Evolutionary conservation across 1,140 invertebrate genomes (phyloP), one percentile per base, ranked within the genome.

Genomic region (Cheumatopsyche charites): DNA sequence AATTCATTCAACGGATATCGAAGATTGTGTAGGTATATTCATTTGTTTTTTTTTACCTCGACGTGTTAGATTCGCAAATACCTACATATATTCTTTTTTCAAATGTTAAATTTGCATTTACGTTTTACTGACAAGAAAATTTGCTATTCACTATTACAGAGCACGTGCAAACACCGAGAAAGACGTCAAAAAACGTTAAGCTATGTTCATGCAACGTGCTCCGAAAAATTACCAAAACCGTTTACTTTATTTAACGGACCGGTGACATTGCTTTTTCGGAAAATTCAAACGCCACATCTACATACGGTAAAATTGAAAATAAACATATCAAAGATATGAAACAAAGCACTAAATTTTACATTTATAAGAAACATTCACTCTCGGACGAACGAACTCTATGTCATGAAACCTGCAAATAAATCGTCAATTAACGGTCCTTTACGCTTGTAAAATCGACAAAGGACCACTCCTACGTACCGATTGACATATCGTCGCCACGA

Each of bases 401-500:
- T 23, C 19, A 26, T 58, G 21, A 25, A 58, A 25, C 49, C 2
- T 58, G 55, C 55, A 58, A 23, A 58, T 58, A 58, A 58, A 58
- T 58, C 55, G 21, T 25, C 21, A 17, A 58, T 58, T 58, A 25
- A 58, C 11, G 23, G 7, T 13, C 4, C 23, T 58, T 58, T 25
- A 58, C 55, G 55, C 13, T 58, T 9, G 55, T 58, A 58, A 58
- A 58, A 58, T 23, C 12, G 7, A 58, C 9, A 58, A 58, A 58
- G 21, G 21, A 58, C 29, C 23, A 12, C 23, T 58, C 55, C 19
- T 58, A 58, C 55, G 55, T 19, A 25, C 19, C 55, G 21, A 58
- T 58, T 58, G 55, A 58, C 55, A 58, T 58, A 58, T 58, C 25
- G 55, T 58, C 55, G 55, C 55, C 55, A 19, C 21, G 29, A 36